Evolutionary conservation across 2,797 vertebrate genomes (phyloP), one percentile per base, ranked within the genome.

Genomic region (Ctenochaetus hawaiiensis): DNA sequence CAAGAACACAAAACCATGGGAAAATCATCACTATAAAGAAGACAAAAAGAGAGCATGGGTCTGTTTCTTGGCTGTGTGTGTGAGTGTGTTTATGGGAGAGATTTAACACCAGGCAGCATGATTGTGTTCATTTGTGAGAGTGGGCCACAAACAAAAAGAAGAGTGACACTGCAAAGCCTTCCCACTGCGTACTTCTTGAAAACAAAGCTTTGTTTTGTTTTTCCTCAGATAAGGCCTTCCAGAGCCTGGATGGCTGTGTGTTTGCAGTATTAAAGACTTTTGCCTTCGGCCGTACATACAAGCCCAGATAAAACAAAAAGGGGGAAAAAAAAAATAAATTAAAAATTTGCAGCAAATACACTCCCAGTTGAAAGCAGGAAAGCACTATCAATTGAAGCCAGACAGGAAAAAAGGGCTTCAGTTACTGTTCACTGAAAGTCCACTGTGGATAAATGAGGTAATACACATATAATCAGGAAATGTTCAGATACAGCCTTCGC

Each of bases 381-480:
- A 77, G 63, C 52, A 85, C 86, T 65, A 85, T 88, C 66, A 88
- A 81, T 57, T 52, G 67, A 75, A 45, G 68, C 43, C 22, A 14
- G 56, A 75, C 49, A 62, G 64, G 45, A 78, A 83, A 44, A 80
- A 59, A 49, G 20, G 60, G 71, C 63, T 77, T 85, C 56, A 41
- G 77, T 72, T 82, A 44, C 26, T 7, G 43, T 44, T 44, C 52
- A 51, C 61, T 0, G 18, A 54, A 43, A 78, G 67, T 68, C 53
- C 70, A 58, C 75, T 14, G 64, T 48, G 77, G 74, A 72, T 87
- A 81, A 87, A 87, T 82, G 68, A 85, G 61, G 71, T 61, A 80
- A 89, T 69, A 76, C 59, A 68, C 77, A 81, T 90, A 67, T 83
- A 84, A 87, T 90, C 83, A 88, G 82, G 82, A 88, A 91, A 90